These are phyloP conservation scores for Campylomormyrus tamandua DNA, from an alignment of 2,113 vertebrate genomes.

Conservation along the genomic window DNA sequence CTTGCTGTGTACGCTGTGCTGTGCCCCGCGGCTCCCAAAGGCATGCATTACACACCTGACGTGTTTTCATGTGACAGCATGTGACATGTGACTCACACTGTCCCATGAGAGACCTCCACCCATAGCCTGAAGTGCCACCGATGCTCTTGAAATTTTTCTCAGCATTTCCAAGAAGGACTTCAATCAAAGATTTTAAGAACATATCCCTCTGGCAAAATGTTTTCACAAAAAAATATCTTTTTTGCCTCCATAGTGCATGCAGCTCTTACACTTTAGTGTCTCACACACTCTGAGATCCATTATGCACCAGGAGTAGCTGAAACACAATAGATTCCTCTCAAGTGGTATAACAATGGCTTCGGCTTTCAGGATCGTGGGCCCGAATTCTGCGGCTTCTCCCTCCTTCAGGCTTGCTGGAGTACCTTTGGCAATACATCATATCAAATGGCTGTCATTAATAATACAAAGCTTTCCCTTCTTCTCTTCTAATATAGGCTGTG, in stretches of 20 bases:
- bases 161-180: background rate
- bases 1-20: constrained; percentile 27
- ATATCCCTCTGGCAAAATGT: background rate
- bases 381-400: background rate
- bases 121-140: background rate
- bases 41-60: background rate
- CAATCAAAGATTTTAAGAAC: background rate
- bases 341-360: background rate
- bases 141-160: background rate
- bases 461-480: background rate
- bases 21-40: background rate
- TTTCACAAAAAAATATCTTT: background rate
- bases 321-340: background rate
- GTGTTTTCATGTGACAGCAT: background rate
- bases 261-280: background rate
- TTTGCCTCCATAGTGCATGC: background rate
- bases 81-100: constrained; percentile 25
- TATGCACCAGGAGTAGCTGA: background rate
- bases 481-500: background rate
- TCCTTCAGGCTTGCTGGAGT: background rate
- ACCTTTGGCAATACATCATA: background rate
- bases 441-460: constrained; percentile 5
- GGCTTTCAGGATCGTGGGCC: constrained; percentile 33
- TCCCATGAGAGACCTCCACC: constrained; percentile 4
- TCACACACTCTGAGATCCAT: background rate